phyloP scores from a whole-genome alignment of 2,113 vertebrate species.

The Neotoma lepida region DNA sequence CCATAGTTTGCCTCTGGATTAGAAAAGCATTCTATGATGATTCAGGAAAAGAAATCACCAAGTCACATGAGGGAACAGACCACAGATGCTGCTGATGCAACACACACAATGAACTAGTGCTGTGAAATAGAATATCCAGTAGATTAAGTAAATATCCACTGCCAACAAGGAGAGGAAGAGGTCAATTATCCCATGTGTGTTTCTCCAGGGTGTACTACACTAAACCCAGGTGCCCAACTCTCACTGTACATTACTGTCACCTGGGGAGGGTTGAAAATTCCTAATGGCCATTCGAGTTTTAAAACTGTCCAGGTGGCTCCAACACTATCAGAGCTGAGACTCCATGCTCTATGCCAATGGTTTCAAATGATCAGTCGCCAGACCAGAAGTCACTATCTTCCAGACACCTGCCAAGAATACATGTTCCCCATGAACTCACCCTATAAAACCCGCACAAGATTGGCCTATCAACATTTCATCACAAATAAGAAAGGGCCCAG shows the following conservation, averaged over 20 bases:
- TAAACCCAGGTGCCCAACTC: background rate
- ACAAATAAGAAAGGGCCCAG: background rate
- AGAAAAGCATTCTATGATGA: background rate
- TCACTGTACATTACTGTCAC: background rate
- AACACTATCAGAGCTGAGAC: background rate
- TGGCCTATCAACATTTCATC: background rate
- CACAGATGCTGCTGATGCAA: background rate
- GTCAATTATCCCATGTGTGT: background rate
- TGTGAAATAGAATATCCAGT: background rate
- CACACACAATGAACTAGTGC: background rate
- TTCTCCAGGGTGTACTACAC: background rate
- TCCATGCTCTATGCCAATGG: background rate
- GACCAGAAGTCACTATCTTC: background rate
- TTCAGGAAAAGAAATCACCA: background rate
- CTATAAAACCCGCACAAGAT: background rate
- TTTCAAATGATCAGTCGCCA: background rate
- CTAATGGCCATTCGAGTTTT: background rate
- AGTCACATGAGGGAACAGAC: background rate
- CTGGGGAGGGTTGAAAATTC: background rate
- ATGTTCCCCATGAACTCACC: background rate
- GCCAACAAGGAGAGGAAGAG: background rate
- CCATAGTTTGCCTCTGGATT: slow-evolving; percentile 3
- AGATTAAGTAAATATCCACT: background rate
- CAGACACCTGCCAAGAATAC: background rate
- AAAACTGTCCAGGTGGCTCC: background rate